Conservation (phyloP, 1,140 invertebrate genomes). For the Drosophila punjabiensis region DNA sequence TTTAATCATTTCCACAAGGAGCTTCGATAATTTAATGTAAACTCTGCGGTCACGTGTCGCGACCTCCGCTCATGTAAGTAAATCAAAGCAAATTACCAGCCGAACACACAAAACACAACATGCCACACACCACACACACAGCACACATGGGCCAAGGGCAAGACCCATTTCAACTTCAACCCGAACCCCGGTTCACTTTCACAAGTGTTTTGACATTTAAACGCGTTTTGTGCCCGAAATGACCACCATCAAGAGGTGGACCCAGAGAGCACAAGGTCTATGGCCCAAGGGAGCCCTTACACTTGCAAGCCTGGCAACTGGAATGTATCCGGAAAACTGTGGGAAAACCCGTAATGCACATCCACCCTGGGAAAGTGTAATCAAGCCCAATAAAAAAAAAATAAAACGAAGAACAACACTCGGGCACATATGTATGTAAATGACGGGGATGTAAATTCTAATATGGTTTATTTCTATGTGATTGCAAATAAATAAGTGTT, state of each 20-base stretch:
- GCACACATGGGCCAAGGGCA: slow-evolving; percentile 50
- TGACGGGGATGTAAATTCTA: slow-evolving; percentile 28
- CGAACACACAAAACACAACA: slow-evolving; percentile 41
- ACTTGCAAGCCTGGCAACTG: slow-evolving; percentile 50
- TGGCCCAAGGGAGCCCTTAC: slow-evolving; percentile 77
- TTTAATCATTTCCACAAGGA: slow-evolving; percentile 49
- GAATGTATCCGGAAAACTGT: slow-evolving; percentile 54
- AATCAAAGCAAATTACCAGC: slow-evolving; percentile 73
- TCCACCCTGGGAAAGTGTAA: slow-evolving; percentile 64
- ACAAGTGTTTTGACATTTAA: slow-evolving; percentile 82
- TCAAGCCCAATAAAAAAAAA: slow-evolving; percentile 5
- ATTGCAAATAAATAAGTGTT: slow-evolving; percentile 34
- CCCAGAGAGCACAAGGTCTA: slow-evolving; percentile 34
- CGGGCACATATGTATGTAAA: slow-evolving; percentile 46
- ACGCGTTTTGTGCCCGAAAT: slow-evolving; percentile 65
- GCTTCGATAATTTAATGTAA: slow-evolving; percentile 76
- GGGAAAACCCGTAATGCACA: slow-evolving; percentile 44
- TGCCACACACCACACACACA: slow-evolving; percentile 33
- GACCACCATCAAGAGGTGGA: slow-evolving; percentile 57
- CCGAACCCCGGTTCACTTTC: slow-evolving; percentile 33
- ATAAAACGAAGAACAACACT: slow-evolving; percentile 2
- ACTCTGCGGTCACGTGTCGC: slow-evolving; percentile 77
- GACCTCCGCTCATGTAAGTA: slow-evolving; percentile 52
- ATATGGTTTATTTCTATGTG: slow-evolving; percentile 31
- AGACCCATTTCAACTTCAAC: slow-evolving; percentile 24